Conservation (phyloP, 2,888 invertebrate genomes). For the Syritta pipiens region DNA sequence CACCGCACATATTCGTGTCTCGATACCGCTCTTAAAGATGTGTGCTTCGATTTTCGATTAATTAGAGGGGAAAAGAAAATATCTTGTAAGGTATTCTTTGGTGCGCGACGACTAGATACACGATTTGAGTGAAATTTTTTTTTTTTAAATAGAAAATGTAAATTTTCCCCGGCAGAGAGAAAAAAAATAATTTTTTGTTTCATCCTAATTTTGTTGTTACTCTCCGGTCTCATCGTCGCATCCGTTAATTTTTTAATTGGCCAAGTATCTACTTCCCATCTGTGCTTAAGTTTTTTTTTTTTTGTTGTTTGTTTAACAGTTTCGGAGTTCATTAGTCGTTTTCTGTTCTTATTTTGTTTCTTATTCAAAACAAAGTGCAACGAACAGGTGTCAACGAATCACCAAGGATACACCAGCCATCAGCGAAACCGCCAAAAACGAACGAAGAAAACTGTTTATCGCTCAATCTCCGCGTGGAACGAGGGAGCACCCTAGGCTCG, state of each 20-base stretch:
- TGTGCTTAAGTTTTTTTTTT: neutral
- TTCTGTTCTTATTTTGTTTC: neutral
- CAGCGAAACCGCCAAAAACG: conserved; percentile 36
- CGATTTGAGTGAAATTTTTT: conserved; percentile 40
- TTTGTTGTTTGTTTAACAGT: conserved; percentile 17
- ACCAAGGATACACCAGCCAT: conserved; percentile 39
- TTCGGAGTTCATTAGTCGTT: conserved; percentile 32
- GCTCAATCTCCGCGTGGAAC: conserved; percentile 49
- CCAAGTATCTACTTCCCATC: conserved; percentile 1
- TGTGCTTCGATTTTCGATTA: conserved; percentile 46
- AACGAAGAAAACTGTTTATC: conserved; percentile 51
- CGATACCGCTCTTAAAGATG: conserved; percentile 13
- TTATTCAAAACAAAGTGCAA: conserved; percentile 35
- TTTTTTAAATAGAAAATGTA: conserved; percentile 41
- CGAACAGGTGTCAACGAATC: conserved; percentile 61
- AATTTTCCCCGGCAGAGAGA: conserved; percentile 17
- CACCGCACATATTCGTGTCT: conserved; percentile 6
- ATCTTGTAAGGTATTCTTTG: conserved; percentile 26
- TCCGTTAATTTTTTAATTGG: conserved; percentile 52
- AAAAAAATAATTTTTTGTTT: neutral
- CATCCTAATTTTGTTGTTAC: conserved; percentile 2
- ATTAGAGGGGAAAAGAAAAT: conserved; percentile 34
- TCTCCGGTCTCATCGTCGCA: conserved; percentile 30
- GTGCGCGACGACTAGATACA: conserved; percentile 49
- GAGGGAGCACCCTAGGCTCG: conserved; percentile 17